A percentile compares a stretch with the other conserved stretches of the same genome.
These are phyloP conservation scores for Pelusios castaneus DNA, from an alignment of 2,113 vertebrate genomes.

Conservation along the genomic window DNA sequence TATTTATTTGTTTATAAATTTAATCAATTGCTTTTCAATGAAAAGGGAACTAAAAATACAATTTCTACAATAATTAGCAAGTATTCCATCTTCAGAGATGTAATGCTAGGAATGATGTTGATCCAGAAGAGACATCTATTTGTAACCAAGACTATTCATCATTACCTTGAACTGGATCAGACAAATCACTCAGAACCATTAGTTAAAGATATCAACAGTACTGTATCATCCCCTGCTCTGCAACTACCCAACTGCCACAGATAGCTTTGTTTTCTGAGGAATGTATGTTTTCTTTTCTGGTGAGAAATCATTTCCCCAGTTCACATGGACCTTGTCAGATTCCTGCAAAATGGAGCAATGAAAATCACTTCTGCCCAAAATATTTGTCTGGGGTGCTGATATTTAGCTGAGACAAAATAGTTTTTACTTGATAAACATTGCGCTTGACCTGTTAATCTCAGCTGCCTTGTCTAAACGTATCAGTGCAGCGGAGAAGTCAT, in stretches of 20 bases:
- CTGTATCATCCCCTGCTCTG: background rate
- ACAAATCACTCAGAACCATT: background rate
- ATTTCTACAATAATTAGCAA: background rate
- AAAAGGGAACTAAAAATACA: background rate
- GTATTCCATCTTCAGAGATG: background rate
- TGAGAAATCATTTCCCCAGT: background rate
- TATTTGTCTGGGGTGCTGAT: conserved; percentile 38
- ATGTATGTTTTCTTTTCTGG: background rate
- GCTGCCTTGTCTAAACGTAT: conserved; percentile 61
- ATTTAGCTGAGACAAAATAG: conserved; percentile 51
- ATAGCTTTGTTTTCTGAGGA: background rate
- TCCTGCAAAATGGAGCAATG: conserved; percentile 41
- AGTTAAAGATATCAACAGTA: background rate
- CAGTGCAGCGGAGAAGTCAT: conserved; percentile 18
- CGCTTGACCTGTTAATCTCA: conserved; percentile 56
- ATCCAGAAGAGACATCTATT: background rate
- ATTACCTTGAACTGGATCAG: conserved; percentile 3
- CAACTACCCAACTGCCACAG: background rate
- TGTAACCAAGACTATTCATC: conserved; percentile 22
- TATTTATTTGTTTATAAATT: background rate
- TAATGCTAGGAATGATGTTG: background rate
- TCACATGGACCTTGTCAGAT: conserved; percentile 51
- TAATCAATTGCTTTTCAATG: background rate
- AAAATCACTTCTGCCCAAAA: conserved; percentile 31
- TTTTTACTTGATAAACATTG: conserved; percentile 62